Conservation (phyloP, 2,113 vertebrate genomes). For the Rhinopomastus cyanomelas region DNA sequence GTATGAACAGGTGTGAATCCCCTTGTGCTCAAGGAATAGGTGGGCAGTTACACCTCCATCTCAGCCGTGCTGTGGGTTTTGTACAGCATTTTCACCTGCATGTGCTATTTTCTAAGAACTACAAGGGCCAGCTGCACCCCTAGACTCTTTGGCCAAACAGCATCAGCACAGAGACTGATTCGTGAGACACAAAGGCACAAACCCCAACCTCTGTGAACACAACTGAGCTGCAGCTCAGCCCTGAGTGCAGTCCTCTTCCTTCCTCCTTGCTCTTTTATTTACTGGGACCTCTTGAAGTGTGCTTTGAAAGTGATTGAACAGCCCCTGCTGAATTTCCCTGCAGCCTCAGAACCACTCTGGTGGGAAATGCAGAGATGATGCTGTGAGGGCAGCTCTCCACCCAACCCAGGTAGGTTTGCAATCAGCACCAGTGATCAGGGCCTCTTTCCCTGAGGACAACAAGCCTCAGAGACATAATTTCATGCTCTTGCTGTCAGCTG, state of each 20-base stretch:
- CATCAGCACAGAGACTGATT: not conserved
- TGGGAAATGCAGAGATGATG: not conserved
- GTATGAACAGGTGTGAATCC: not conserved
- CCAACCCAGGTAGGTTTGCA: not conserved
- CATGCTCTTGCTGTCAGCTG: slow-evolving; percentile 26
- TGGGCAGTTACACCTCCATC: not conserved
- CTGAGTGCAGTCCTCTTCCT: not conserved
- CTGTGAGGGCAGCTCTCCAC: not conserved
- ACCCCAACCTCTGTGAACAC: not conserved
- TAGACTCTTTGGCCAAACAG: not conserved
- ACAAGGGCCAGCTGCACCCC: not conserved
- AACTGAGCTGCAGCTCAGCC: not conserved
- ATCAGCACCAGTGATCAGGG: not conserved
- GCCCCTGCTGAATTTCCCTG: not conserved
- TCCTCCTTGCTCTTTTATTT: not conserved
- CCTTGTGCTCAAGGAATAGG: not conserved
- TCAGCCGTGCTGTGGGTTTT: not conserved
- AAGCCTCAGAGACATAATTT: slow-evolving; percentile 13
- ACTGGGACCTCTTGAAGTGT: not conserved
- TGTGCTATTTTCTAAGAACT: not conserved
- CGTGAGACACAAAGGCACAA: not conserved
- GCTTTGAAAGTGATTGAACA: not conserved
- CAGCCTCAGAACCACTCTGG: not conserved
- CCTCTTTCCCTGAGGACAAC: not conserved
- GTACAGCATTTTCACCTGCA: not conserved